These are phyloP conservation scores for Muschampia staudingeri DNA, from an alignment of 2,888 invertebrate genomes.

Conservation along the genomic window DNA sequence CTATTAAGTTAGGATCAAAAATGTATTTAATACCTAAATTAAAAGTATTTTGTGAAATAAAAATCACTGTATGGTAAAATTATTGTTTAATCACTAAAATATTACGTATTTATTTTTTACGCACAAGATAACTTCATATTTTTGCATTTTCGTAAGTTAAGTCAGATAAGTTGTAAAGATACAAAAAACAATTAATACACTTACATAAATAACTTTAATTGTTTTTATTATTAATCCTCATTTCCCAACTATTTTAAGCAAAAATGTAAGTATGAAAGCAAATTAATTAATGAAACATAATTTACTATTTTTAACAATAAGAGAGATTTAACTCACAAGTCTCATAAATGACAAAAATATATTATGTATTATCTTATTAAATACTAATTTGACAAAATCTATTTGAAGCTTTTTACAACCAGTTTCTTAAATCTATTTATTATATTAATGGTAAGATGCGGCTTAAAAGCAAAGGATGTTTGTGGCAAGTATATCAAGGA, in stretches of 20 bases:
- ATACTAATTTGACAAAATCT: conserved; percentile 49
- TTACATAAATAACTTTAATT: conserved; percentile 29
- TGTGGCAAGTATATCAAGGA: conserved; percentile 69
- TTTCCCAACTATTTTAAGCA: conserved; percentile 37
- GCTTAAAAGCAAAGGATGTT: conserved; percentile 69
- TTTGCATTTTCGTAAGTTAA: conserved; percentile 46
- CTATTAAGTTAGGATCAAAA: background rate
- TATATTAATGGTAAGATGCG: conserved; percentile 79
- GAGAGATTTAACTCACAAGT: conserved; percentile 42
- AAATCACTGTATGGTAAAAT: conserved; percentile 23
- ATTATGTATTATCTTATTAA: conserved; percentile 8
- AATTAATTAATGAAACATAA: background rate
- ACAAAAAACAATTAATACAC: conserved; percentile 37
- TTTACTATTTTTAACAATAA: conserved; percentile 15
- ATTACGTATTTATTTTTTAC: conserved; percentile 26
- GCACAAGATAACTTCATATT: conserved; percentile 49
- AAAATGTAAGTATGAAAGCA: conserved; percentile 2
- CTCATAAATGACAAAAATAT: conserved; percentile 50
- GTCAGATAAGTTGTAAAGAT: conserved; percentile 38
- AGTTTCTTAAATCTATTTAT: conserved; percentile 60
- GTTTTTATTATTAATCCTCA: conserved; percentile 53
- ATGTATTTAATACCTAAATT: background rate
- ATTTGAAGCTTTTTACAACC: conserved; percentile 68
- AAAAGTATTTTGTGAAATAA: conserved; percentile 10
- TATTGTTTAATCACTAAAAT: conserved; percentile 39